These are phyloP conservation scores for Pica pica DNA, from an alignment of 2,113 vertebrate species.

Conservation along the genomic window DNA sequence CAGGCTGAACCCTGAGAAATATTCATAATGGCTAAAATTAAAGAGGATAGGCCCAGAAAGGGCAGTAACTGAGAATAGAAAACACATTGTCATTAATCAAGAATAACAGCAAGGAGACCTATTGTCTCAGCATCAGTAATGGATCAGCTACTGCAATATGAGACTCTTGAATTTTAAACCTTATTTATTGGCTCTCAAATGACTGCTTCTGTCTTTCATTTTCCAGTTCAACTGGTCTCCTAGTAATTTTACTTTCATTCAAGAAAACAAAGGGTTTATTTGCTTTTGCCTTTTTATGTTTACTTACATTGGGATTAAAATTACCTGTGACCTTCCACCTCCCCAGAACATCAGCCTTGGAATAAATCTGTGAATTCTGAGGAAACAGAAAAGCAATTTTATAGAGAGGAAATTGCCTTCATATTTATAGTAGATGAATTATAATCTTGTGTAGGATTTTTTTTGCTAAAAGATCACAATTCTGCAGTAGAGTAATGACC, in stretches of 20 bases:
- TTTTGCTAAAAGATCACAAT: not conserved
- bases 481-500: not conserved
- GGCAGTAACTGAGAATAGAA: not conserved
- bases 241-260: not conserved
- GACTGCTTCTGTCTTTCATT: not conserved
- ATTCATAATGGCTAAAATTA: not conserved
- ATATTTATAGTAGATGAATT: slow-evolving; percentile 1
- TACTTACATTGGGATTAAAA: not conserved
- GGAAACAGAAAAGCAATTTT: not conserved
- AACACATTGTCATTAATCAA: not conserved
- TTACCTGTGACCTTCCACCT: not conserved
- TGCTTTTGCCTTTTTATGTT: not conserved
- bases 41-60: not conserved
- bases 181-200: not conserved
- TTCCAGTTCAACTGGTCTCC: not conserved
- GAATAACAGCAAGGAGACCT: not conserved
- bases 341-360: not conserved
- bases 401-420: slow-evolving; percentile 9
- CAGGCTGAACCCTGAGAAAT: not conserved
- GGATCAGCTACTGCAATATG: not conserved
- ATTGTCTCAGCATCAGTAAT: not conserved
- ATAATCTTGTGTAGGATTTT: not conserved
- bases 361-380: not conserved
- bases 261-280: not conserved
- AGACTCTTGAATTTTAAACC: not conserved